Evolutionary conservation across 64 coral and sea anemone species (phyloP), one percentile per base, ranked within the genome.

Genomic region (Actinia equina): DNA sequence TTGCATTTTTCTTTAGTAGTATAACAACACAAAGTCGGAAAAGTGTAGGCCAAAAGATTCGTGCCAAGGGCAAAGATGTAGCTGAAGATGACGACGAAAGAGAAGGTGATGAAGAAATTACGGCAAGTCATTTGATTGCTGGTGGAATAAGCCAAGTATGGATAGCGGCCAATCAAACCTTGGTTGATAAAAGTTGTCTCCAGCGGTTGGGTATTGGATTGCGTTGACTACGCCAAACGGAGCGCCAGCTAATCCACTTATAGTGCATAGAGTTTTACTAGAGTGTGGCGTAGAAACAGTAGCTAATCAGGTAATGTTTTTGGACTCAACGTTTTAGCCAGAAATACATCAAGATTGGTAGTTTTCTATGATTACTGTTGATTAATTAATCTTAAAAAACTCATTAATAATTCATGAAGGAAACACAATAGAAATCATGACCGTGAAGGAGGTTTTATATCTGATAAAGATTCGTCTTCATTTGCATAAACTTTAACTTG

Each of bases 1-100:
- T n/a, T n/a, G n/a, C n/a, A n/a, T n/a, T n/a, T 77, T 77, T 77
- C 49, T 87, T 25, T 22, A 76, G 69, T 43, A 23, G 43, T 76
- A 17, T 64, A 44, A 53, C n/a, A 22, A 17, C 17, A 17, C 4
- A 44, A 37, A 53, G 51, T 76, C 53, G 49, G 26, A 23, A 13
- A 12, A 14, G 27, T 13, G 12, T 23, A 16, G 23, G n/a, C 3
- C 7, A 77, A 37, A 77, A 27, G 71, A 77, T n/a, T n/a, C n/a
- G 23, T 2, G 27, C 17, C 2, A 41, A 12, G 30, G 42, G 3
- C 17, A 19, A 77, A 37, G n/a, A 77, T n/a, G n/a, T 4, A 4
- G n/a, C 7, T 41, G 23, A 27, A 3, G n/a, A 77, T 37, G 71
- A 77, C 22, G 13, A 27, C 10, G 71, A 77, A 19, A 86, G 60